phyloP scores from a whole-genome alignment of 2,113 vertebrate genomes.

The Coregonus clupeaformis region DNA sequence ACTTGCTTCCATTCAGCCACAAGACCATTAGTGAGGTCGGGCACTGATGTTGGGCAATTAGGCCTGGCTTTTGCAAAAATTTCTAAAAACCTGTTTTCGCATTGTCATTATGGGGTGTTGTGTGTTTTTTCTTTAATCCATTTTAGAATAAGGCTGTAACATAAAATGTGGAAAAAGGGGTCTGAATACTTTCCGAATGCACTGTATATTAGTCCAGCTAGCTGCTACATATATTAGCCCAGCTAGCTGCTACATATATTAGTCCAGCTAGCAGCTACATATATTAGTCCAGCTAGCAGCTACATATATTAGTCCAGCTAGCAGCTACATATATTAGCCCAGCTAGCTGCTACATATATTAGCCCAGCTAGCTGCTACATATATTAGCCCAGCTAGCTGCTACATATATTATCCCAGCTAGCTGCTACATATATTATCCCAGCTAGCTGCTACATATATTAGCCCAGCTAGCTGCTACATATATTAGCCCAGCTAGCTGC shows the following conservation, averaged over 20 bases:
- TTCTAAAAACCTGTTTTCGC: no score
- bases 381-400: slow-evolving; percentile 46
- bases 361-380: slow-evolving; percentile 45
- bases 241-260: slow-evolving; percentile 58
- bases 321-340: slow-evolving; percentile 64
- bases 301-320: slow-evolving; percentile 62
- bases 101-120: no score
- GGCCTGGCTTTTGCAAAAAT: no score
- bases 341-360: slow-evolving; percentile 58
- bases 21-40: no score
- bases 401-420: slow-evolving; percentile 62
- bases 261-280: slow-evolving; percentile 46
- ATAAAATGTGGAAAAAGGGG: no score
- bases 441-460: slow-evolving; percentile 58
- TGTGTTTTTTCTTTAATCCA: no score
- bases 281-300: slow-evolving; percentile 48
- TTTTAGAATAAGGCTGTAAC: no score
- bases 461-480: slow-evolving; percentile 45
- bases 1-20: no score
- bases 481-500: slow-evolving; percentile 46
- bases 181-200: no score
- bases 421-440: slow-evolving; percentile 63
- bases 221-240: slow-evolving; percentile 17
- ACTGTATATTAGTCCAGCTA: no score
- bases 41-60: no score